Conservation (phyloP, 2,888 invertebrate genomes). For the Cheilosia variabilis region DNA sequence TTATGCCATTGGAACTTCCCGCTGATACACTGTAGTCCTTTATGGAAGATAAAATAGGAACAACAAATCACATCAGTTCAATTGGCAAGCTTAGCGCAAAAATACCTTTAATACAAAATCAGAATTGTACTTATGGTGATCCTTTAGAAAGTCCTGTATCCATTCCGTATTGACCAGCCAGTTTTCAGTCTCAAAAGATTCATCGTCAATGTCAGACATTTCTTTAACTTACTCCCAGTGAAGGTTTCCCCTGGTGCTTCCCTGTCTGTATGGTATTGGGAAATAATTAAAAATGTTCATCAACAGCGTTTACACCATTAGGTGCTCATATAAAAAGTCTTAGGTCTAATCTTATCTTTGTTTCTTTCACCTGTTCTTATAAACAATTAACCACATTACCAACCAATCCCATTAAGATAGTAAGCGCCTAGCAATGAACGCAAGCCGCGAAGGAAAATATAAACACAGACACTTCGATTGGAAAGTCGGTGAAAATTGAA, state of each 20-base stretch:
- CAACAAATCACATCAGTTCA: not conserved
- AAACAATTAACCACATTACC: not conserved
- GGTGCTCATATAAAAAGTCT: not conserved
- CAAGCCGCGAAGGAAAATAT: not conserved
- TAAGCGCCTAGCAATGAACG: too few relatives aligned
- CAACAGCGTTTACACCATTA: not conserved
- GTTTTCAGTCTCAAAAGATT: slow-evolving; percentile 77
- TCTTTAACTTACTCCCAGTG: not conserved
- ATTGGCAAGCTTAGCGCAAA: not conserved
- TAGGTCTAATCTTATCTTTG: not conserved
- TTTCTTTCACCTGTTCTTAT: not conserved
- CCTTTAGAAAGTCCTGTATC: slow-evolving; percentile 77
- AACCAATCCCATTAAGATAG: not conserved
- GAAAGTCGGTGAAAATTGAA: slow-evolving; percentile 16
- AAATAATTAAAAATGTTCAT: not conserved
- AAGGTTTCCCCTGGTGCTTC: not conserved
- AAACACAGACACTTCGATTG: not conserved
- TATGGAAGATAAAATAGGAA: not conserved
- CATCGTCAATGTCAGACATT: slow-evolving; percentile 79
- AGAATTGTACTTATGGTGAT: slow-evolving; percentile 77
- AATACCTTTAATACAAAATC: slow-evolving; percentile 77
- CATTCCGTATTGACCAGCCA: slow-evolving; percentile 79
- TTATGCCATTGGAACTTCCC: slow-evolving; percentile 88
- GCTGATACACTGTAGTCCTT: slow-evolving; percentile 85
- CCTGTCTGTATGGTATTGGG: not conserved